These are phyloP conservation scores for Cryptotis parvus DNA, from an alignment of 2,113 vertebrate genomes.

Conservation along the genomic window DNA sequence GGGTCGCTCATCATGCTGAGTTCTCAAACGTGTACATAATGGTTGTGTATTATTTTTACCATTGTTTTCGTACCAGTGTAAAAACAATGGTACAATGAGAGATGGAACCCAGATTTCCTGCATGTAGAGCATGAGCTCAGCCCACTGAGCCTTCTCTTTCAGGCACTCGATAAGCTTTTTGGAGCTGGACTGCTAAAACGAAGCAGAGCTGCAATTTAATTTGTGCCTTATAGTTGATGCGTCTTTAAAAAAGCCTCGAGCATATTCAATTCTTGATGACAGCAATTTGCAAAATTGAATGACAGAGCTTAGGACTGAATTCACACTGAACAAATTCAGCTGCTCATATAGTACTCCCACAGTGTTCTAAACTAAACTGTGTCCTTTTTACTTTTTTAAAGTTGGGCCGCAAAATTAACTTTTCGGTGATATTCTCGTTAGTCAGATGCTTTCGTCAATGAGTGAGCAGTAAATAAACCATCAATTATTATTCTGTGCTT, in stretches of 20 bases:
- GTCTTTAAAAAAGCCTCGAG: conserved; percentile 50
- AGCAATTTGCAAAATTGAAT: conserved; percentile 46
- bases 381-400: conserved; percentile 28
- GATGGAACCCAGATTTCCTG: no score
- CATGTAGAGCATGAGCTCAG: no score
- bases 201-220: not conserved
- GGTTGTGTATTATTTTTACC: no score
- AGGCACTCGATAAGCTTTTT: not conserved
- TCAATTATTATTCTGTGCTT: not conserved
- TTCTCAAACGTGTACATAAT: no score
- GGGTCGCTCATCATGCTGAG: no score
- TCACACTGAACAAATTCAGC: conserved; percentile 52
- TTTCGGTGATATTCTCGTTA: conserved; percentile 33
- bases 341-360: conserved; percentile 34
- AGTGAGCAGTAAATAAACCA: not conserved
- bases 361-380: conserved; percentile 18
- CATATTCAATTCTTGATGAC: conserved; percentile 24
- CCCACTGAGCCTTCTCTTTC: no score
- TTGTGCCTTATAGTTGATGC: conserved; percentile 29
- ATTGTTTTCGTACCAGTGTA: no score
- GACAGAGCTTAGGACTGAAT: conserved; percentile 36
- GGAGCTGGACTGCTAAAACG: not conserved
- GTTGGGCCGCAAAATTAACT: conserved; percentile 3
- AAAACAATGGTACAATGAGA: no score
- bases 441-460: not conserved